Conservation (phyloP, 2,888 invertebrate genomes). For the Drosophila recens region DNA sequence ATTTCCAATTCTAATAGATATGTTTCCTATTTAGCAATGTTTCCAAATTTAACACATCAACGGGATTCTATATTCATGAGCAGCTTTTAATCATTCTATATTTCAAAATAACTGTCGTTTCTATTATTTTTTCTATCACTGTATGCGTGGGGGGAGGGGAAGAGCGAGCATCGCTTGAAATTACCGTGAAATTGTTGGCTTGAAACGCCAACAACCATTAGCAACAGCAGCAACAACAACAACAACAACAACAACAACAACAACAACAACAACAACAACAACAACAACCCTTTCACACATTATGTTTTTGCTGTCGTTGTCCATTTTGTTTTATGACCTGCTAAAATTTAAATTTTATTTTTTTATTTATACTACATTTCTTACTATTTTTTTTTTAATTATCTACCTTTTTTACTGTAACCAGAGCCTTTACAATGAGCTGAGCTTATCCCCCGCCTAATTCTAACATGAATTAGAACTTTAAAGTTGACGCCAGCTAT, state of each 20-base stretch:
- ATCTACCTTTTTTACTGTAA: constrained; percentile 21
- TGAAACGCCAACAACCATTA: constrained; percentile 47
- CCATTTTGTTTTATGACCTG: constrained; percentile 73
- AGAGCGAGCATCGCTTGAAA: constrained; percentile 50
- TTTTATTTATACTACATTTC: neutral
- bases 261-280: no score
- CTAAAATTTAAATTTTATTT: constrained; percentile 56
- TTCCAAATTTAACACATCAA: no score
- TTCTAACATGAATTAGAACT: no score
- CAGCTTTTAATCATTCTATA: no score
- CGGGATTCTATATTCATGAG: no score
- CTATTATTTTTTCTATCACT: no score
- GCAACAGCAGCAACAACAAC: neutral
- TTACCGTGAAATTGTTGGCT: constrained; percentile 62
- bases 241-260: constrained; percentile 40
- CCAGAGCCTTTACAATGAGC: neutral
- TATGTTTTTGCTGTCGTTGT: constrained; percentile 51
- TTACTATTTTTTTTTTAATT: constrained; percentile 8
- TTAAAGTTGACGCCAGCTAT: neutral
- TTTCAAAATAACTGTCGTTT: no score
- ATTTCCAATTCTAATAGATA: no score
- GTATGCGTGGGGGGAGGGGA: neutral
- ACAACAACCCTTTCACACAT: constrained; percentile 76
- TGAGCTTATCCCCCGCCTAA: no score
- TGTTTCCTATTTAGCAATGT: no score